Evolutionary conservation across 1,140 invertebrate genomes (phyloP), one percentile per base, ranked within the genome.

Genomic region (Drosophila sechellia): DNA sequence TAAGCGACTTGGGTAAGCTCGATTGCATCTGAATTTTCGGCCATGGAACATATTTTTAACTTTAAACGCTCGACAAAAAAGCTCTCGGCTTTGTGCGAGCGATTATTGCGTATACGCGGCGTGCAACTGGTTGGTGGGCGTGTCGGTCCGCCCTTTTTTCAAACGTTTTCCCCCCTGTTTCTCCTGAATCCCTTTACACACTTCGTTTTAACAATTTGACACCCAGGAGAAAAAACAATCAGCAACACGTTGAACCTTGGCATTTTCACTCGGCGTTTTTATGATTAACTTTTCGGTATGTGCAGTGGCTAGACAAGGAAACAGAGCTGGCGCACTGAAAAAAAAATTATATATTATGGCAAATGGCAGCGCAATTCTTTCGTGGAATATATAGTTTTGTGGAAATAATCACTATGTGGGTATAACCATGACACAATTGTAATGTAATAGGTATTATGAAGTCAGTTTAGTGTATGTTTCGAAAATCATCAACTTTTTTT

Each of bases 171-270:
- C 11, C 5, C 13, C 35, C 45, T 42, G 1, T 20, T 22, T 22
- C 20, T 22, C 20, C 20, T 22, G 20, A 2, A 22, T 31, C 50
- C 52, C 27, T 34, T 63, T 39, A 13, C 1, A 6, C 10, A 25
- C 25, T 10, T 46, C 13, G 27, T 63, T 63, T 63, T 57, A 34
- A 22, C 22, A 34, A 15, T n/a, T 31, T 34, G 42, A 50, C 22
- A 60, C 58, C 31, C 12, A 42, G n/a, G n/a, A 42, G 48, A 34
- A 77, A 79, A 79, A 84, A 84, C 80, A 84, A 84, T 79, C 80
- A 72, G 58, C 75, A 87, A 87, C 83, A 81, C 61, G 65, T 76
- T 79, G 70, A 81, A 76, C 83, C 66, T 81, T 87, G 83, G 65
- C 57, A 87, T 81, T 80, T 86, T 77, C 25, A 17, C 25, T 58